These are phyloP conservation scores for Diadumene lineata DNA, from an alignment of 92 coral and sea anemone genomes.

Conservation along the genomic window DNA sequence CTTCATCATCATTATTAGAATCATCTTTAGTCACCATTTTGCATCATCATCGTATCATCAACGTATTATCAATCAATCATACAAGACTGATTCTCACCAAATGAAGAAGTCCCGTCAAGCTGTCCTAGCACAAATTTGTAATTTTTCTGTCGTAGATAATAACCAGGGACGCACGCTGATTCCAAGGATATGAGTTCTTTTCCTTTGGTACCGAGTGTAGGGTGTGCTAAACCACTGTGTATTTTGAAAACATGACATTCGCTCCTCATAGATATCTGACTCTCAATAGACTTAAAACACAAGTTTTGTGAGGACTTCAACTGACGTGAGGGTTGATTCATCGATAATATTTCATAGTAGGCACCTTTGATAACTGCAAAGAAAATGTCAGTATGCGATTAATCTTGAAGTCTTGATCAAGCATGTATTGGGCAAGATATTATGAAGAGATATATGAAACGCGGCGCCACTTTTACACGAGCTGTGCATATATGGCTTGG, in stretches of 20 bases:
- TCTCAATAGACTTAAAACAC: slow-evolving; percentile 8
- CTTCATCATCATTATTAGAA: too few species aligned
- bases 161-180: slow-evolving; percentile 72
- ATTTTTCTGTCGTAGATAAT: slow-evolving; percentile 74
- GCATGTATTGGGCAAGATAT: too few species aligned
- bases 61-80: background rate
- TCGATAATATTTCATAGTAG: slow-evolving; percentile 55
- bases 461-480: too few species aligned
- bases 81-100: slow-evolving; percentile 24
- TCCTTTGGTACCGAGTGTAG: background rate
- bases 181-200: slow-evolving; percentile 52
- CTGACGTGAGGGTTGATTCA: slow-evolving; percentile 46
- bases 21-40: too few species aligned
- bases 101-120: slow-evolving; percentile 25
- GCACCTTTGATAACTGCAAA: slow-evolving; percentile 60
- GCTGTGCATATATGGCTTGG: too few species aligned
- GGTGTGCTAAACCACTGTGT: background rate
- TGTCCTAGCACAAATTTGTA: slow-evolving; percentile 41
- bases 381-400: background rate
- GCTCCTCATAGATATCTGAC: background rate
- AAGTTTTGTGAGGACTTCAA: slow-evolving; percentile 23
- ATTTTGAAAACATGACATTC: background rate
- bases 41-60: too few species aligned
- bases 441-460: too few species aligned
- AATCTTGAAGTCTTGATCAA: too few species aligned